Evolutionary conservation across 2,888 invertebrate genomes (phyloP).

Genomic region (Drosophila merina): DNA sequence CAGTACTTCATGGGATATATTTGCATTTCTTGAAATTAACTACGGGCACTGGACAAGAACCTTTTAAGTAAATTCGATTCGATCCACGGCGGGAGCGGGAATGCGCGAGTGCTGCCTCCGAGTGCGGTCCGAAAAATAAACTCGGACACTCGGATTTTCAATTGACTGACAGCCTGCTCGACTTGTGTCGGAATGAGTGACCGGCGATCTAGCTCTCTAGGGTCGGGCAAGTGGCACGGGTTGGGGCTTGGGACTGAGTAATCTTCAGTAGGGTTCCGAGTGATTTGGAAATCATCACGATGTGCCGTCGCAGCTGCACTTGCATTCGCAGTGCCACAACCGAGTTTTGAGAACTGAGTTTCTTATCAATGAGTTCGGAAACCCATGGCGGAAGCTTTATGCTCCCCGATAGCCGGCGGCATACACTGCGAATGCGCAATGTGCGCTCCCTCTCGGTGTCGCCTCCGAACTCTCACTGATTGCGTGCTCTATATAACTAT

Average conservation of each 20-base stretch:
- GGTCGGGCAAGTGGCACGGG: background rate
- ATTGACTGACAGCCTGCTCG: slow-evolving; percentile 48
- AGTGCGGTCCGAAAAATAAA: slow-evolving; percentile 34
- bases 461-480: slow-evolving; percentile 33
- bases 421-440: slow-evolving; percentile 17
- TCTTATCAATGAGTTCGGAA: slow-evolving; percentile 24
- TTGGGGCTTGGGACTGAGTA: slow-evolving; percentile 25
- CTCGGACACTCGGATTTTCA: slow-evolving; percentile 47
- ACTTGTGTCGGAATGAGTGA: slow-evolving; percentile 27
- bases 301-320: slow-evolving; percentile 39
- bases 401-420: slow-evolving; percentile 6
- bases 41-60: slow-evolving; percentile 35
- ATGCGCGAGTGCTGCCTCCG: slow-evolving; percentile 11
- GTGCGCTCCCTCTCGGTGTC: background rate
- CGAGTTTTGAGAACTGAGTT: slow-evolving; percentile 19
- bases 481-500: slow-evolving; percentile 20
- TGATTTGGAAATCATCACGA: slow-evolving; percentile 48
- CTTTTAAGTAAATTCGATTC: slow-evolving; percentile 22
- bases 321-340: slow-evolving; percentile 5
- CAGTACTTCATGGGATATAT: slow-evolving; percentile 3
- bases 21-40: slow-evolving; percentile 12
- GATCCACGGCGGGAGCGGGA: background rate
- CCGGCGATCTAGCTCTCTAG: slow-evolving; percentile 9
- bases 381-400: slow-evolving; percentile 31
- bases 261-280: slow-evolving; percentile 1